Evolutionary conservation across 2,888 invertebrate species (phyloP).

Genomic region (Spodoptera exigua): DNA sequence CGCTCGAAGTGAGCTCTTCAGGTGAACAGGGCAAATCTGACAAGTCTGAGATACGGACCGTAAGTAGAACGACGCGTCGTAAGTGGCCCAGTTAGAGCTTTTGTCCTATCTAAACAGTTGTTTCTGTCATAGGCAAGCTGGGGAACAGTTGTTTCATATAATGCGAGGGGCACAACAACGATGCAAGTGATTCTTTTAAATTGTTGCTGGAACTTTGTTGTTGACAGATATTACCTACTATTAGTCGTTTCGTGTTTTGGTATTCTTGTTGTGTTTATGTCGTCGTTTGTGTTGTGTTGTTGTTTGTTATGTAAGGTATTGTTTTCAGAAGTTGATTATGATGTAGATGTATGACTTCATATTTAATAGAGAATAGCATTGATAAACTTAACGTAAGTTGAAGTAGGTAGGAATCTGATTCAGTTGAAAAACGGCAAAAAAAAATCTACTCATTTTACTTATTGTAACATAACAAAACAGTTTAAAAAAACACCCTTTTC

Average conservation of each 20-base stretch:
- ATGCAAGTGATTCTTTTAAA: constrained; percentile 43
- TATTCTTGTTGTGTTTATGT: background rate
- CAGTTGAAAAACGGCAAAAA: no score
- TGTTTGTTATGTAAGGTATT: no score
- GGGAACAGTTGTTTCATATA: constrained; percentile 51
- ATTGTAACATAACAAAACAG: no score
- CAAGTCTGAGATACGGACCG: constrained; percentile 53
- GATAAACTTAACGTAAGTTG: no score
- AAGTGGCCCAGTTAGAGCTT: constrained; percentile 78
- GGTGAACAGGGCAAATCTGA: constrained; percentile 40
- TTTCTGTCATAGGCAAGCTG: constrained; percentile 63
- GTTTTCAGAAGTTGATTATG: no score
- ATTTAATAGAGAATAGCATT: no score
- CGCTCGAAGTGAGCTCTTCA: constrained; percentile 38
- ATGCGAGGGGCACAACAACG: constrained; percentile 34
- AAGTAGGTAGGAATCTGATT: no score
- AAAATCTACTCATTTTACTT: no score
- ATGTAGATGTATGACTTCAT: no score
- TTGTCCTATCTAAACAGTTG: constrained; percentile 81
- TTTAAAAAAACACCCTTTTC: no score
- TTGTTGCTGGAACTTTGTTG: constrained; percentile 7
- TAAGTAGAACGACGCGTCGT: constrained; percentile 67
- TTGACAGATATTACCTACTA: constrained; percentile 7
- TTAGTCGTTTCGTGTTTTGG: background rate
- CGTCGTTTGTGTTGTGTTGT: no score